Percentiles rank a stretch among this genome's conserved stretches.
Conservation (phyloP, 2,888 invertebrate species). For the Scaptomyza reducta region DNA sequence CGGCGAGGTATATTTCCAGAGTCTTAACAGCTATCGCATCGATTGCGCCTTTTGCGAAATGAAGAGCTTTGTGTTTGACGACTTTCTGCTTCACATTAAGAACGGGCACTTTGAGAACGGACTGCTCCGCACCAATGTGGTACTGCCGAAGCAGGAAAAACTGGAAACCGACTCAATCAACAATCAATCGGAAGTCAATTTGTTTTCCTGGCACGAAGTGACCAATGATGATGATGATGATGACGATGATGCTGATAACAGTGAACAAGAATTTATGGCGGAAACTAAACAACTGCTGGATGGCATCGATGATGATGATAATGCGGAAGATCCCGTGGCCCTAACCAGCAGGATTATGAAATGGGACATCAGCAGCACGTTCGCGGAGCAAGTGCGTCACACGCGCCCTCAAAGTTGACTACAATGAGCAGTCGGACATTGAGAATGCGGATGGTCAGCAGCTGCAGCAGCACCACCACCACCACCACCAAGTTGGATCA, state of each 20-base stretch:
- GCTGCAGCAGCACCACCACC: neutral
- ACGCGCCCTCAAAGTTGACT: conserved; percentile 51
- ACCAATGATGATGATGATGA: conserved; percentile 4
- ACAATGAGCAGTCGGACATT: conserved; percentile 47
- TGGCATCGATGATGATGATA: conserved; percentile 16
- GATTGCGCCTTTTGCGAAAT: conserved; percentile 74
- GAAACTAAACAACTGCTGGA: conserved; percentile 17
- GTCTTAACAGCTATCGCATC: conserved; percentile 69
- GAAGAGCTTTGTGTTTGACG: conserved; percentile 74
- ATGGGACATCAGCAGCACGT: conserved; percentile 35
- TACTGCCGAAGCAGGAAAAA: conserved; percentile 48
- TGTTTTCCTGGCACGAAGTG: conserved; percentile 61
- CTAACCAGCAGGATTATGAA: conserved; percentile 54
- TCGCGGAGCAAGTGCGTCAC: conserved; percentile 30
- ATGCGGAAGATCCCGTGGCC: conserved; percentile 26
- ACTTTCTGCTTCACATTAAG: conserved; percentile 74
- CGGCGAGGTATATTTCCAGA: conserved; percentile 79
- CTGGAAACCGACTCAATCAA: conserved; percentile 13
- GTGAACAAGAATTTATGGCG: conserved; percentile 25
- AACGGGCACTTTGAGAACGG: conserved; percentile 77
- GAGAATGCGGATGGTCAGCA: conserved; percentile 21
- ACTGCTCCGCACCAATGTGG: conserved; percentile 54
- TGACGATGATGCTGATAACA: conserved; percentile 4
- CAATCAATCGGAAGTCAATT: conserved; percentile 36
- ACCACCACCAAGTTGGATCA: neutral